A percentile compares a stretch with the other conserved stretches of the same genome.
phyloP scores from a whole-genome alignment of 2,113 vertebrate species.

The Phylloscopus whistleri region DNA sequence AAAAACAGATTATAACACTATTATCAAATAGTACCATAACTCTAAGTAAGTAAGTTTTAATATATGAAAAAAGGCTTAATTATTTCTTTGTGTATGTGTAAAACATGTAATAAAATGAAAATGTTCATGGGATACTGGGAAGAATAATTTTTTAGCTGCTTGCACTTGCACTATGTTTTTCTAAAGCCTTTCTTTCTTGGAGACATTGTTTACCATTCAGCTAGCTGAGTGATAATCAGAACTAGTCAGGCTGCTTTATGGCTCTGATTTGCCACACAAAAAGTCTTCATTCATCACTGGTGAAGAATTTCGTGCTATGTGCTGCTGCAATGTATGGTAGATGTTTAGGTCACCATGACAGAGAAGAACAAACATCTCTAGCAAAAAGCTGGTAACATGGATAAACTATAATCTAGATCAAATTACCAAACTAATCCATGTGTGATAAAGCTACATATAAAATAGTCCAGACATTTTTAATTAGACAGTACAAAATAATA shows the following conservation, averaged over 20 bases:
- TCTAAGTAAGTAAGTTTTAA: background rate
- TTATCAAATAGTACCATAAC: background rate
- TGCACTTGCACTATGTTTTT: background rate
- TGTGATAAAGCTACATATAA: background rate
- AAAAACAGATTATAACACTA: background rate
- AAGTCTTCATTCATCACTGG: background rate
- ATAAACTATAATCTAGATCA: background rate
- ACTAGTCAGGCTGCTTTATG: background rate
- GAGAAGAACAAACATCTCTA: background rate
- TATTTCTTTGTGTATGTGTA: background rate
- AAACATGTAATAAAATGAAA: background rate
- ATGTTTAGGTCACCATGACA: background rate
- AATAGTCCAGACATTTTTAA: background rate
- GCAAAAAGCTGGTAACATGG: background rate
- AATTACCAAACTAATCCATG: background rate
- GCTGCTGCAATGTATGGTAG: background rate
- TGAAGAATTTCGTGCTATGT: background rate
- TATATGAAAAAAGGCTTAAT: background rate
- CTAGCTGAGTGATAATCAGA: background rate
- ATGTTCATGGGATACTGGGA: background rate
- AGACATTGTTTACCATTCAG: background rate
- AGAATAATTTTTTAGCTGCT: background rate
- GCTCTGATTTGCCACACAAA: background rate
- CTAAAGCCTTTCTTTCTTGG: background rate
- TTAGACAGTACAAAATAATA: background rate